phyloP scores from a whole-genome alignment of 2,888 invertebrate species.

The Diachrysia chrysitis region DNA sequence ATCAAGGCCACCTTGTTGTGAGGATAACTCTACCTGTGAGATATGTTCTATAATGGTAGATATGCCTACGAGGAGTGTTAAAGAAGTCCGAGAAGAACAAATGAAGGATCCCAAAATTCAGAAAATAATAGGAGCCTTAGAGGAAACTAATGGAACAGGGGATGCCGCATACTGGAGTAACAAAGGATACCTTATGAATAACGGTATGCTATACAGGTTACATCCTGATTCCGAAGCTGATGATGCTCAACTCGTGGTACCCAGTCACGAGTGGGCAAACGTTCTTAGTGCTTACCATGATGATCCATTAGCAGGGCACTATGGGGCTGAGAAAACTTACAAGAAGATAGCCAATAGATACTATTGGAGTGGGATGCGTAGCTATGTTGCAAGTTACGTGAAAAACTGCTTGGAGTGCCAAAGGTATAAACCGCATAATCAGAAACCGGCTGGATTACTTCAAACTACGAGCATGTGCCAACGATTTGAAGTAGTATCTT shows the following conservation, averaged over 20 bases:
- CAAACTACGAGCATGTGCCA: slow-evolving; percentile 52
- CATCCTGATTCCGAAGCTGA: slow-evolving; percentile 19
- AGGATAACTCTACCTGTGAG: neutral
- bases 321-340: slow-evolving; percentile 39
- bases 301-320: slow-evolving; percentile 17
- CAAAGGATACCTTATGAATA: slow-evolving; percentile 30
- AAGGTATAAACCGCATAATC: slow-evolving; percentile 63
- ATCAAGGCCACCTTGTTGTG: slow-evolving; percentile 20
- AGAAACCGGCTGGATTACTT: slow-evolving; percentile 65
- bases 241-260: slow-evolving; percentile 27
- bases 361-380: slow-evolving; percentile 61
- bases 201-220: slow-evolving; percentile 27
- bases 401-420: slow-evolving; percentile 62
- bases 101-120: too few species aligned
- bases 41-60: slow-evolving; percentile 19
- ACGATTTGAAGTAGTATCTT: slow-evolving; percentile 62
- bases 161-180: slow-evolving; percentile 26
- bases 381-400: slow-evolving; percentile 52
- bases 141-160: neutral
- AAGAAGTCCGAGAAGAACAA: slow-evolving; percentile 26
- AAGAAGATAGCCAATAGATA: slow-evolving; percentile 45
- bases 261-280: slow-evolving; percentile 15
- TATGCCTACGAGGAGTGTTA: slow-evolving; percentile 16
- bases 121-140: too few species aligned
- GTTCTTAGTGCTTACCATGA: slow-evolving; percentile 19